phyloP scores from a whole-genome alignment of 2,888 invertebrate genomes.

The Ernsta delagoae region DNA sequence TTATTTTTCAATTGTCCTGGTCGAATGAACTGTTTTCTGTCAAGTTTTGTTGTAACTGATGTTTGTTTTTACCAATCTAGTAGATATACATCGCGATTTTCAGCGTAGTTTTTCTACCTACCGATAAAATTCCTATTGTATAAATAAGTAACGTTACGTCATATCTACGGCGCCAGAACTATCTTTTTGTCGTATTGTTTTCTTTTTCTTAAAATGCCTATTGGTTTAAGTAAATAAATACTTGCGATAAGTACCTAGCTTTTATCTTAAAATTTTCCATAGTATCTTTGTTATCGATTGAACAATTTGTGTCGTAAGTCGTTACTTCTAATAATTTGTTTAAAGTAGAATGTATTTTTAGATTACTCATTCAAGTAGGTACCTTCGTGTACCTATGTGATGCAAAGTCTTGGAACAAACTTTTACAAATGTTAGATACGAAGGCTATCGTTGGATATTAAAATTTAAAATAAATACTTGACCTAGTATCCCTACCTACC shows the following conservation, averaged over 20 bases:
- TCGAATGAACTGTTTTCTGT: no score
- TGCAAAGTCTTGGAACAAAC: no score
- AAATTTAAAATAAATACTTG: no score
- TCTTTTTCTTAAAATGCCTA: background rate
- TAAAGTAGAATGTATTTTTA: no score
- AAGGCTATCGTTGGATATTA: no score
- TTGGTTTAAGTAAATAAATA: constrained; percentile 5
- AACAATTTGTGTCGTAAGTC: constrained; percentile 4
- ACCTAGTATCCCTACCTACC: no score
- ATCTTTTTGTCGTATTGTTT: background rate
- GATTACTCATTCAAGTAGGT: background rate
- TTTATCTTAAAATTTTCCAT: constrained; percentile 4
- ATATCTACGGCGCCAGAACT: background rate
- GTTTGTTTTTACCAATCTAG: no score
- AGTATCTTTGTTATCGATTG: background rate
- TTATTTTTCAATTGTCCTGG: no score
- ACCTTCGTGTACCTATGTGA: no score
- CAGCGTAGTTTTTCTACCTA: background rate
- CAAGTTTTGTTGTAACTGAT: no score
- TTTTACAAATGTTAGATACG: no score
- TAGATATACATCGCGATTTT: no score
- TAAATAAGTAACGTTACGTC: background rate
- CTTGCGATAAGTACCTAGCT: background rate
- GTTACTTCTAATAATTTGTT: background rate
- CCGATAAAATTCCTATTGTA: background rate